Evolutionary conservation across 2,113 vertebrate genomes (phyloP).

Genomic region (Pluvialis apricaria): DNA sequence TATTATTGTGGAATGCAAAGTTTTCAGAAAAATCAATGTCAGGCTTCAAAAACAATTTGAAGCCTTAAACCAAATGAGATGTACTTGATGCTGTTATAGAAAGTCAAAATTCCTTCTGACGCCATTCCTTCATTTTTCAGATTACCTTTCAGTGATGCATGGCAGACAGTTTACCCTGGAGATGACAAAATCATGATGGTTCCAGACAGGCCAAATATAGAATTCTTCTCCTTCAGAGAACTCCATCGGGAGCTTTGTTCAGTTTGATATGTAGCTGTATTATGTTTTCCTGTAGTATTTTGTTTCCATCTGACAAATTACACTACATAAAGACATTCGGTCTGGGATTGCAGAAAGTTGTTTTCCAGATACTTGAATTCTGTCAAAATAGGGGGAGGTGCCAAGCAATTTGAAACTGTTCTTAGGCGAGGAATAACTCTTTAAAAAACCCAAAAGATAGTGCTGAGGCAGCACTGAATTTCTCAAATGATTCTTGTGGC

Average conservation of each 20-base stretch:
- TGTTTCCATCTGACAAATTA: not conserved
- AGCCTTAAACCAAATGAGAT: not conserved
- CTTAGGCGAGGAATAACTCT: not conserved
- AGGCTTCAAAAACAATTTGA: not conserved
- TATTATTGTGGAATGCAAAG: not conserved
- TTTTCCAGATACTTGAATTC: not conserved
- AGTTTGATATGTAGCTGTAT: not conserved
- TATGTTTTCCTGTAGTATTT: not conserved
- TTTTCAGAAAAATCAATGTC: not conserved
- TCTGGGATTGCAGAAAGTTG: not conserved
- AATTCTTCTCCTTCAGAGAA: not conserved
- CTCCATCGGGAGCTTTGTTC: not conserved
- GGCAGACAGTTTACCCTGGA: not conserved
- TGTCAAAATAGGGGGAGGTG: not conserved
- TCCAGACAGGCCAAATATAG: not conserved
- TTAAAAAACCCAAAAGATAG: not conserved
- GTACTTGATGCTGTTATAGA: not conserved
- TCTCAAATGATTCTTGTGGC: not conserved
- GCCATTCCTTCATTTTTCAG: not conserved
- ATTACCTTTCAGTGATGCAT: not conserved
- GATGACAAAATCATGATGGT: not conserved
- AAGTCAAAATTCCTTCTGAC: not conserved
- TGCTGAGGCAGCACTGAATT: not conserved
- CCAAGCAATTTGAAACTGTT: not conserved
- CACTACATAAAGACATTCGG: not conserved